Conservation (phyloP, 2,113 vertebrate species). For the Peucedramus taeniatus region DNA sequence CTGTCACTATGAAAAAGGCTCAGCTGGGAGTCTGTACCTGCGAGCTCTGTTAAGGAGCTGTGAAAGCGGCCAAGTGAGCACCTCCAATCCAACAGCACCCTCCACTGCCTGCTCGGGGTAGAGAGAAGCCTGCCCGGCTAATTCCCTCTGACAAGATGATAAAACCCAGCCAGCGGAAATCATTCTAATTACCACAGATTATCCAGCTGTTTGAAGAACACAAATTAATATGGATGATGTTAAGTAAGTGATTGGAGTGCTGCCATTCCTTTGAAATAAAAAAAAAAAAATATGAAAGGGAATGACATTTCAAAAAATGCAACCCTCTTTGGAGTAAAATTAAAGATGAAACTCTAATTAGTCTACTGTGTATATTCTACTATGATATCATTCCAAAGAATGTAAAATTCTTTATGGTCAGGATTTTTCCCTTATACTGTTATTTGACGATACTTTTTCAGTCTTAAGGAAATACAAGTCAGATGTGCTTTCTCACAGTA, state of each 20-base stretch:
- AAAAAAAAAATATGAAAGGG: neutral
- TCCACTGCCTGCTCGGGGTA: slow-evolving; percentile 33
- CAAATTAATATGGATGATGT: neutral
- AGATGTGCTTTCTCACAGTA: slow-evolving; percentile 38
- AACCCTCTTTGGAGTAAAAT: neutral
- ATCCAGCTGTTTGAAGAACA: neutral
- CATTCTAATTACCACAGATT: slow-evolving; percentile 24
- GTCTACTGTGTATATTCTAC: neutral
- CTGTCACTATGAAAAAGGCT: neutral
- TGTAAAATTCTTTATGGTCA: slow-evolving; percentile 21
- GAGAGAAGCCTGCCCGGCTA: neutral
- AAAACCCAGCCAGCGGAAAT: neutral
- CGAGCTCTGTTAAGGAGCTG: neutral
- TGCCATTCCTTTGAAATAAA: neutral
- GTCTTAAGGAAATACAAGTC: slow-evolving; percentile 46
- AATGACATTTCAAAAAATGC: slow-evolving; percentile 2
- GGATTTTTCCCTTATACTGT: neutral
- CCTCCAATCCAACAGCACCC: slow-evolving; percentile 69
- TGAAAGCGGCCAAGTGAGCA: accelerated
- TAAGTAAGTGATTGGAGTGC: slow-evolving; percentile 16
- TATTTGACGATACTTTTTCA: neutral
- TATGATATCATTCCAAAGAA: slow-evolving; percentile 21
- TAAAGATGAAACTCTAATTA: slow-evolving; percentile 33
- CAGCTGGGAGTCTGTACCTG: neutral
- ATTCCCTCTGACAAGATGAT: neutral